Evolutionary conservation across 2,113 vertebrate species (phyloP), one percentile per base, ranked within the genome.

Genomic region (Thomomys bottae): DNA sequence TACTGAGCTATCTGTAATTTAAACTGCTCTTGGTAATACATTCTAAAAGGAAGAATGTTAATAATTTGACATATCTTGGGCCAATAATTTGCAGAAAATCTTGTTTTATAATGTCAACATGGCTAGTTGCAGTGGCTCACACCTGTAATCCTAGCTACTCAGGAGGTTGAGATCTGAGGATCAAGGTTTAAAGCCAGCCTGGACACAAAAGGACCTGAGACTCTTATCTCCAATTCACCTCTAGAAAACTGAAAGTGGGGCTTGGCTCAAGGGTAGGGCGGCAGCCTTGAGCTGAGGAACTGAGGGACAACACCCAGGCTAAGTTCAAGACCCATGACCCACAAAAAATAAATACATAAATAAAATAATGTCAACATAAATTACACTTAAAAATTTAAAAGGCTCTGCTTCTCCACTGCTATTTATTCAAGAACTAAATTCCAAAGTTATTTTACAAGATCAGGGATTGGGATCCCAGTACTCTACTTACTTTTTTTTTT

Each of bases 41-140:
- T 1, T 0, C 26, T 66, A 95, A 96, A 92, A 91, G 54, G 15
- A 76, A 45, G 10, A 93, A 95, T 34, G 95, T 94, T 57, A 81
- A 92, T n/a, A 57, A 49, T n/a, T 9, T 67, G 12, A 76, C 49
- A 26, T 32, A 61, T 72, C 42, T 54, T 54, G 49, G 30, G 92
- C 28, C 42, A 85, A 9, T 45, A 70, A 73, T 32, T 70, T 90
- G 8, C 61, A 7, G 30, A 90, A 89, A 87, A 79, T 71, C 26
- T 54, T 34, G 75, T 94, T 91, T 87, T 73, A 79, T 64, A 93
- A 42, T 21, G 64, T 42, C 28, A 87, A 84, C 12, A 87, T 54
- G n/a, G n/a, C n/a, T n/a, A n/a, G n/a, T n/a, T n/a, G n/a, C n/a
- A n/a, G n/a, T n/a, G n/a, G n/a, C n/a, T n/a, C n/a, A n/a, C n/a